Base-by-base conservation (phyloP, 2,888 invertebrate species). In the Bibio marci region DNA sequence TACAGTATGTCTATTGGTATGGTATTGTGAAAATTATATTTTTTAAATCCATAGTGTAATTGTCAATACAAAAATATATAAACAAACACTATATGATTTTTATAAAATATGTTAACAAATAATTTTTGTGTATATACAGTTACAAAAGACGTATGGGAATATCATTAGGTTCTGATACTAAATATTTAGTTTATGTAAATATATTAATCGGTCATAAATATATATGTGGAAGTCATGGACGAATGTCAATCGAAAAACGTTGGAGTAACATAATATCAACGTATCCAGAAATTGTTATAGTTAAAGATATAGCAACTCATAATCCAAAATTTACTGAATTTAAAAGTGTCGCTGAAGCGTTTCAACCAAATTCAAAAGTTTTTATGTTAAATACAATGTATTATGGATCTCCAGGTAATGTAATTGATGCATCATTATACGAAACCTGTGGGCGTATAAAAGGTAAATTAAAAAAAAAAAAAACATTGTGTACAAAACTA, bases 381-480 rank as follows among this genome's bases (percentile, higher is more conserved):
- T 91, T 90, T 56, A 72, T 86, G 58, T 67, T 91, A 0, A 76
- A 73, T 7, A 73, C 76, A 46, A 81, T 79, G 6, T 77, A 82
- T 58, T 90, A 88, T 55, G 92, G 90, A 1, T 71, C 75, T 35
- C 65, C 73, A 55, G 91, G 82, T 35, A 72, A 73, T 51, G 87
- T 88, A 1, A 53, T 65, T 7, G 56, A 62, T 54, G 53, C 57
- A 0, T 27, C 49, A 43, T 45, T 56, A 2, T 53, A 54, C 10
- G 55, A 60, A 38, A 49, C 42, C 30, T 55, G 53, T 39, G 59
- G 60, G 3, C 52, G 60, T 22, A 44, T 62, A 4, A 52, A 60
- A 48, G 52, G 59, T 55, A 40, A 27, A n/a, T n/a, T n/a, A n/a
- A n/a, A n/a, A n/a, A n/a, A n/a, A n/a, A n/a, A n/a, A n/a, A n/a